Conservation (phyloP, 2,888 invertebrate species). For the Myopa testacea region DNA sequence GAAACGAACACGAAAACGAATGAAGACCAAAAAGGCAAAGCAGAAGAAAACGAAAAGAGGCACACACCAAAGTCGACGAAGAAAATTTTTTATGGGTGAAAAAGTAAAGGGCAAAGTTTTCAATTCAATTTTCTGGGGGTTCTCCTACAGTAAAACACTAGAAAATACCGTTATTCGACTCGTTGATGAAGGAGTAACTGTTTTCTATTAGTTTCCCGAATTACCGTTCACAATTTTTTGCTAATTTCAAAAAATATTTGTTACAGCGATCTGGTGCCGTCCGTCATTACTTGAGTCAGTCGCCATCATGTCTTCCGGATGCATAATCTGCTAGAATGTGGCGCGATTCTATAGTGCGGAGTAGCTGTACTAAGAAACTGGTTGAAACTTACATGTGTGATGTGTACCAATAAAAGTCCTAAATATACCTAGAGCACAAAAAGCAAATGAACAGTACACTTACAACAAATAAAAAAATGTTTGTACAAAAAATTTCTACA, state of each 20-base stretch:
- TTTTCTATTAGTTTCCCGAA: conserved; percentile 44
- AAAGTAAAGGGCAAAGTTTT: conserved; percentile 49
- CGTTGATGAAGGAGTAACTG: conserved; percentile 36
- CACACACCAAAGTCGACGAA: conserved; percentile 39
- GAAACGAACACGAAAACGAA: conserved; percentile 37
- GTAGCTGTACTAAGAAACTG: conserved; percentile 45
- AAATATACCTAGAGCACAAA: too few species aligned
- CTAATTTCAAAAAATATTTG: conserved; percentile 47
- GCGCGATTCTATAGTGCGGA: conserved; percentile 44
- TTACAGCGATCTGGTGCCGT: conserved; percentile 50
- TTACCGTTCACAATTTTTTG: conserved; percentile 49
- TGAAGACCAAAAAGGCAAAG: conserved; percentile 35
- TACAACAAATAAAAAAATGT: too few species aligned
- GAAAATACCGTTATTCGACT: conserved; percentile 43
- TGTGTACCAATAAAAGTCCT: not conserved
- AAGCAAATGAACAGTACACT: too few species aligned
- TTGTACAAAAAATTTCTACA: too few species aligned
- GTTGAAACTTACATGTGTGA: conserved; percentile 42
- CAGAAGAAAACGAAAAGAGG: conserved; percentile 33
- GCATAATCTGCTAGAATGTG: conserved; percentile 56
- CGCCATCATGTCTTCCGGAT: conserved; percentile 80
- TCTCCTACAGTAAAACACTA: not conserved
- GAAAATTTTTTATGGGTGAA: conserved; percentile 41
- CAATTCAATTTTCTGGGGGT: conserved; percentile 44
- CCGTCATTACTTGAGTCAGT: conserved; percentile 63